phyloP scores from a whole-genome alignment of 2,888 invertebrate genomes.

The Dysmachus trigonus region DNA sequence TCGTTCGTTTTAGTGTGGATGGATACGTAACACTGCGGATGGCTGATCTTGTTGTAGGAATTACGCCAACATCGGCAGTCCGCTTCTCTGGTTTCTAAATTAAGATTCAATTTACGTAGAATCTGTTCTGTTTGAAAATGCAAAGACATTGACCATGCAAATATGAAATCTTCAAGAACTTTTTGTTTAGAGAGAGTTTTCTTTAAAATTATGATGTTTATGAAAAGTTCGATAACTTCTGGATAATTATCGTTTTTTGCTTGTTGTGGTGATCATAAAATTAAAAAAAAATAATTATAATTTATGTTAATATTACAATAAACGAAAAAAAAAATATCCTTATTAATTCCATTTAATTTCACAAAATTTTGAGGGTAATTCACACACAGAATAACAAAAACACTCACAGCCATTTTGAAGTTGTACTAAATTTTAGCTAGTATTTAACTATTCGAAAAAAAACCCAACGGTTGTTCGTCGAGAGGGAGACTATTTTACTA shows the following conservation, averaged over 20 bases:
- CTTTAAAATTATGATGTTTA: background rate
- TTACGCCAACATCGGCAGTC: background rate
- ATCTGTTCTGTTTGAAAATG: background rate
- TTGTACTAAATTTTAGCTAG: background rate
- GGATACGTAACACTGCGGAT: background rate
- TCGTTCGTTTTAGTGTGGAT: background rate
- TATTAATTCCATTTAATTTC: background rate
- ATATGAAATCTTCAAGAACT: background rate
- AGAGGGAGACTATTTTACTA: background rate
- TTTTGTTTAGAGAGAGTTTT: background rate
- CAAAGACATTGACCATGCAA: background rate
- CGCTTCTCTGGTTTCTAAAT: background rate
- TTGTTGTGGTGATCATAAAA: background rate
- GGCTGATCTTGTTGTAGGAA: background rate
- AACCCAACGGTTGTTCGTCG: background rate
- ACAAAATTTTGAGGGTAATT: background rate
- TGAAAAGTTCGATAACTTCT: background rate
- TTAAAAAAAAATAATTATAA: background rate
- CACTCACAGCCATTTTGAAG: conserved; percentile 48
- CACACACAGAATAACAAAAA: background rate
- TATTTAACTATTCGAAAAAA: background rate
- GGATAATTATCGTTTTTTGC: background rate
- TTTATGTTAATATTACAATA: background rate
- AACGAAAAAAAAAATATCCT: background rate
- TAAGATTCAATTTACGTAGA: background rate